Percentiles rank a stretch among this genome's conserved stretches.
Conservation (phyloP, 2,888 invertebrate genomes). For the Mellilla xanthometata region DNA sequence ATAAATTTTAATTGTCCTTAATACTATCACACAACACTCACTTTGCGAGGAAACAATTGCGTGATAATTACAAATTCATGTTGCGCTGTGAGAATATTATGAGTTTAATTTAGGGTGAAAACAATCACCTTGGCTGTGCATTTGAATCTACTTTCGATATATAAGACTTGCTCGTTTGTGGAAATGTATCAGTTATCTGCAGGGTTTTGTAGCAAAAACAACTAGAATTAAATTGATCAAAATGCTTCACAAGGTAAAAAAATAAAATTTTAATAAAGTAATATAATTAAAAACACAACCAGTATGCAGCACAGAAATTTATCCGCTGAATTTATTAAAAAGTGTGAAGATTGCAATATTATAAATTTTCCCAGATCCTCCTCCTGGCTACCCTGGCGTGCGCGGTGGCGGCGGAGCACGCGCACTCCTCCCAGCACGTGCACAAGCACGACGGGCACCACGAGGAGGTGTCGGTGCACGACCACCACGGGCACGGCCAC, state of each 20-base stretch:
- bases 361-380: slow-evolving; percentile 1
- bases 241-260: too few species aligned
- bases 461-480: slow-evolving; percentile 27
- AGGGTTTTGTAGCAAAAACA: slow-evolving; percentile 21
- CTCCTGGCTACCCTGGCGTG: slow-evolving; percentile 25
- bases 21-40: slow-evolving; percentile 1
- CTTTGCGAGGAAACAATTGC: slow-evolving; percentile 9
- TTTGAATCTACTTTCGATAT: slow-evolving; percentile 30
- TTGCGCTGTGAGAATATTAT: slow-evolving; percentile 8
- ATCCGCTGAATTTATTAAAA: too few species aligned
- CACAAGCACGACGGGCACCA: slow-evolving; percentile 41
- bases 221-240: too few species aligned
- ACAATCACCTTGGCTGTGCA: slow-evolving; percentile 34
- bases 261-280: too few species aligned
- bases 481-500: slow-evolving; percentile 34
- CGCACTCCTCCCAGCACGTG: slow-evolving; percentile 42
- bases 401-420: slow-evolving; percentile 32
- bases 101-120: slow-evolving; percentile 23
- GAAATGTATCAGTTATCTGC: slow-evolving; percentile 35
- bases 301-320: too few species aligned
- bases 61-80: slow-evolving; percentile 10
- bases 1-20: neutral
- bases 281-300: too few species aligned
- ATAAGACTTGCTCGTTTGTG: slow-evolving; percentile 31
- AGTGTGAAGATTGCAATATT: too few species aligned